Base-by-base conservation (phyloP, 64 coral and sea anemone species). In the Montipora efflorescens region DNA sequence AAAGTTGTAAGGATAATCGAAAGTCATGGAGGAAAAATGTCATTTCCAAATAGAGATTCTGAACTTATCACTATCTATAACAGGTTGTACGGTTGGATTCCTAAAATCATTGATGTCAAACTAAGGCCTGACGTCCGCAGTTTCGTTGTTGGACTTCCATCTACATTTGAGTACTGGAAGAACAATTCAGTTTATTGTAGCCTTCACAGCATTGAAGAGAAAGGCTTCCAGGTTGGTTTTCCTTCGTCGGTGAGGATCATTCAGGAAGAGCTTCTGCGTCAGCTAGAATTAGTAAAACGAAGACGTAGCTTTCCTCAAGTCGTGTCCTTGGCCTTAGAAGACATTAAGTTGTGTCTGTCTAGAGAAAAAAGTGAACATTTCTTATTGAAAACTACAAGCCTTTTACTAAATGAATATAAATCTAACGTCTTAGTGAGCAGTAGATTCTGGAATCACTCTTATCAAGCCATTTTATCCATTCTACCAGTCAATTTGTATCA, bases 61-160 rank as follows among this genome's bases (percentile, higher is more conserved):
- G 81, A 84, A 47, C 47, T 67, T 16, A 67, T 19, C 16, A 18
- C 44, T 13, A 68, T 84, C 59, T 84, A 84, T 48, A 47, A 84
- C 28, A 84, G 81, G 36, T 84, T 84, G 81, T 47, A 68, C 10
- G 81, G 61, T 67, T 84, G 81, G 81, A 84, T 84, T 48, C 81
- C 81, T 5, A 14, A 84, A 36, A 12, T 16, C 7, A 4, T 47
- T 5, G 44, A 16, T 43, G 1, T 68, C 0, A 67, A 68, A 0
- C 6, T 68, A 44, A 84, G 81, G 16, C 81, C 81, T 19, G 81
- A 67, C 61, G 43, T 84, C 14, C 43, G 36, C 9, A 28, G 44
- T 8, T 84, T 84, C 3, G 59, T 84, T 2, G 14, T 47, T 8
- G 81, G 36, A 84, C 15, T 69, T 46, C 1, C 46, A 11, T 84